A percentile compares a stretch with the other conserved stretches of the same genome.
phyloP scores from a whole-genome alignment of 2,113 vertebrate species.

The Saccopteryx bilineata region DNA sequence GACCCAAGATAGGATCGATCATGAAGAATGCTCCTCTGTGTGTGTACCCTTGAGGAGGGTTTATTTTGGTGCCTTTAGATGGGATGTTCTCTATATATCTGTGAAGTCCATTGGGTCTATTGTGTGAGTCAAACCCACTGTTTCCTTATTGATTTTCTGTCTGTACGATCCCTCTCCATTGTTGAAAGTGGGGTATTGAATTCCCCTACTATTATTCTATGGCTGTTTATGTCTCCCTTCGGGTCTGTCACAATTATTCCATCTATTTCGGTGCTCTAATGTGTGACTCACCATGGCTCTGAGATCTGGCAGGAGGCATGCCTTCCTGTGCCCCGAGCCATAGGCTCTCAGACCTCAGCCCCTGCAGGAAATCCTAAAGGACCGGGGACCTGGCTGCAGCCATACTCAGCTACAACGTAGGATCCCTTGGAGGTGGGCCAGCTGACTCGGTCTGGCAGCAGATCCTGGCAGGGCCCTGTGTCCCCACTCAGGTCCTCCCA shows the following conservation, averaged over 20 bases:
- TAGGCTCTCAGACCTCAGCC: background rate
- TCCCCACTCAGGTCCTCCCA: background rate
- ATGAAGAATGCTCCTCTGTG: no score
- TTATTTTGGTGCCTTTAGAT: background rate
- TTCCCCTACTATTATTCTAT: background rate
- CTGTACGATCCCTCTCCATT: background rate
- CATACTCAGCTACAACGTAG: no score
- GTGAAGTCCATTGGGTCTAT: background rate
- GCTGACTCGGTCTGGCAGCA: background rate
- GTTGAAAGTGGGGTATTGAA: background rate
- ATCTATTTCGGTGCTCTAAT: background rate
- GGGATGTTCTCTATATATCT: background rate
- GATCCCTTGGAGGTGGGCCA: background rate
- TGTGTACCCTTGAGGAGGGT: background rate
- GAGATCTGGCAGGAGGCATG: background rate
- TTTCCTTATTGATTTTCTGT: background rate
- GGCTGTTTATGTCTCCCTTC: background rate
- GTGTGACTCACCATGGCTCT: background rate
- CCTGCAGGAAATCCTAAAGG: background rate
- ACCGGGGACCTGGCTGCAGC: background rate
- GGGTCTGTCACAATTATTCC: background rate
- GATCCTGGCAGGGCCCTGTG: background rate
- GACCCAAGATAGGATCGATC: background rate
- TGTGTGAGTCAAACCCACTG: background rate
- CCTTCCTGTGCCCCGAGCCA: background rate